Evolutionary conservation across 2,113 vertebrate genomes (phyloP).

Genomic region (Thryonomys swinderianus): DNA sequence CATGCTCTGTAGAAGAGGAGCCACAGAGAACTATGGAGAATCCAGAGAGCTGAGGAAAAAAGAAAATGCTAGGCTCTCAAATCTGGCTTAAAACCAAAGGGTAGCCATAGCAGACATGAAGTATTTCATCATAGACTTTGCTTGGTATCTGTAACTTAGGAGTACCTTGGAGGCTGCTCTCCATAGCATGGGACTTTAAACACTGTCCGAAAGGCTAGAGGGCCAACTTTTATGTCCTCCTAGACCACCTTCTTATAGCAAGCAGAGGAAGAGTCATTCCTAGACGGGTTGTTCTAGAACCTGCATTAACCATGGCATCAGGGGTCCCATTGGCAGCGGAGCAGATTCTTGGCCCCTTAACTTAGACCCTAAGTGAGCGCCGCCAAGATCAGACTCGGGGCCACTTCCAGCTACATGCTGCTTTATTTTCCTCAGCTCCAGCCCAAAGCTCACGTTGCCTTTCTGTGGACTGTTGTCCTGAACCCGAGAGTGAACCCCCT

Average conservation of each 20-base stretch:
- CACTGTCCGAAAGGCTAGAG: background rate
- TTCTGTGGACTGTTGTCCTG: background rate
- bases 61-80: background rate
- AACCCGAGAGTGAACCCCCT: background rate
- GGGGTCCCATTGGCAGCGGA: background rate
- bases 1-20: background rate
- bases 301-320: background rate
- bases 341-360: background rate
- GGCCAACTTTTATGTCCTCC: background rate
- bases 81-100: background rate
- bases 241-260: background rate
- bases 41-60: background rate
- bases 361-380: background rate
- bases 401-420: accelerated
- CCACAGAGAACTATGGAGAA: background rate
- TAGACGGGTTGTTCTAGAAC: background rate
- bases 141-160: background rate
- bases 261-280: background rate
- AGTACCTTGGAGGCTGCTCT: background rate
- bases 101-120: background rate
- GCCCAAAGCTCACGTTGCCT: background rate
- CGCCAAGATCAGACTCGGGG: background rate
- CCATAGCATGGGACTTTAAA: background rate
- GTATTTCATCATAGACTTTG: background rate
- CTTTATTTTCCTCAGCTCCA: background rate